A percentile compares a stretch with the other conserved stretches of the same genome.
Conservation (phyloP, 2,797 vertebrate genomes). For the Podarcis siculus region DNA sequence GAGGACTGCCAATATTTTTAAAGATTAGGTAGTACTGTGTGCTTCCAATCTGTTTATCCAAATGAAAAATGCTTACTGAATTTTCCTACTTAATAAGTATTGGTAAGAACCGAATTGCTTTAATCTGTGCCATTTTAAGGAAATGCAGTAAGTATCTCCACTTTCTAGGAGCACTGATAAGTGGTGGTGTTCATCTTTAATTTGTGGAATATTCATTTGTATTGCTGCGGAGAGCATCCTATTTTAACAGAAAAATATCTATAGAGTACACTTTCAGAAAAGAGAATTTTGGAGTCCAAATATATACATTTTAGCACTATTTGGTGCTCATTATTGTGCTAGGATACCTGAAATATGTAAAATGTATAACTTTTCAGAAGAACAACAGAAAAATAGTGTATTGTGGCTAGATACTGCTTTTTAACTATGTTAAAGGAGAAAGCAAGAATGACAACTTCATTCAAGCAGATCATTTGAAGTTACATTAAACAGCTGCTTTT, state of each 20-base stretch:
- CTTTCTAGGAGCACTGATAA: constrained; percentile 23
- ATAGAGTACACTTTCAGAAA: background rate
- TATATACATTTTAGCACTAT: background rate
- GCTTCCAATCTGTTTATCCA: constrained; percentile 42
- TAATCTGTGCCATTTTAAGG: constrained; percentile 2
- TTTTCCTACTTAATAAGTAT: constrained; percentile 29
- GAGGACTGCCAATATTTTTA: constrained; percentile 80
- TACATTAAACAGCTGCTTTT: constrained; percentile 81
- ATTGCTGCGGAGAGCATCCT: background rate
- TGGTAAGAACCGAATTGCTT: background rate
- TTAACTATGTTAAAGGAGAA: constrained; percentile 74
- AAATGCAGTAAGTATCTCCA: constrained; percentile 31
- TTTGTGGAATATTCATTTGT: constrained; percentile 33
- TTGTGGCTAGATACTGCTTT: constrained; percentile 44
- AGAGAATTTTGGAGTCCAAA: background rate
- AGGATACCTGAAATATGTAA: constrained; percentile 13
- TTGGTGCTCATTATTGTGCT: constrained; percentile 35
- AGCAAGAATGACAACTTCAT: constrained; percentile 79
- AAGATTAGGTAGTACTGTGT: constrained; percentile 54
- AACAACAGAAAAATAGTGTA: constrained; percentile 48
- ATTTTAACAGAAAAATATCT: constrained; percentile 29
- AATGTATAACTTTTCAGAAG: constrained; percentile 50
- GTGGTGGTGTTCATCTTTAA: background rate
- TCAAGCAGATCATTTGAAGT: constrained; percentile 80
- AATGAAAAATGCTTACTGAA: constrained; percentile 14